phyloP scores from a whole-genome alignment of 2,888 invertebrate genomes.

The Pteria penguin region DNA sequence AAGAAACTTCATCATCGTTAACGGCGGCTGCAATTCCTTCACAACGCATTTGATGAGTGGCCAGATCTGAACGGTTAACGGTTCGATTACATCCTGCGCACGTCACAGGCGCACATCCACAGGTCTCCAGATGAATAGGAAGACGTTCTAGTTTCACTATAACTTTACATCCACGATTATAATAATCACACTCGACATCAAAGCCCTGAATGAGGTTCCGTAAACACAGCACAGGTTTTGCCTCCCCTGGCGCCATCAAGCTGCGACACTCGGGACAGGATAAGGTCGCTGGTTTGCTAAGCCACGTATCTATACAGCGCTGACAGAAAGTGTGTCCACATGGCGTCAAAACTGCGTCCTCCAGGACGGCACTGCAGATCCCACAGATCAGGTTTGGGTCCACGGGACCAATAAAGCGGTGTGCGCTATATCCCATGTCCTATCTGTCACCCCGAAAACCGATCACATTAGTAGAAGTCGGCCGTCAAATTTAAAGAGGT shows the following conservation, averaged over 20 bases:
- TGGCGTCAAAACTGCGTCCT: constrained; percentile 75
- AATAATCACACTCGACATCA: constrained; percentile 69
- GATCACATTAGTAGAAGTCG: too few species aligned
- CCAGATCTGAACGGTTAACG: constrained; percentile 66
- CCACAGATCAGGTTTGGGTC: constrained; percentile 77
- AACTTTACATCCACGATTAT: constrained; percentile 67
- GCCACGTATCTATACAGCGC: constrained; percentile 74
- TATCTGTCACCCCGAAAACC: too few species aligned
- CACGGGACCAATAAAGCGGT: constrained; percentile 67
- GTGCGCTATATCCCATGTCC: constrained; percentile 71
- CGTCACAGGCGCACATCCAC: constrained; percentile 67
- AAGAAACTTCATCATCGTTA: constrained; percentile 55
- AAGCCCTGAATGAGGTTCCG: constrained; percentile 74
- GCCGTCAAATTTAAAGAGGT: background rate
- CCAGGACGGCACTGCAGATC: constrained; percentile 75
- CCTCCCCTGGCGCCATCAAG: constrained; percentile 45
- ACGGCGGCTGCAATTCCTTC: constrained; percentile 81
- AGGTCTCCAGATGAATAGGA: constrained; percentile 61
- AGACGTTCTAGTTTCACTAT: constrained; percentile 67
- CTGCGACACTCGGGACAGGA: constrained; percentile 76
- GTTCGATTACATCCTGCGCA: constrained; percentile 72
- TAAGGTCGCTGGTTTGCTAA: constrained; percentile 61
- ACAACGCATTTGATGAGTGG: constrained; percentile 73
- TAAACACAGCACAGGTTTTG: constrained; percentile 72
- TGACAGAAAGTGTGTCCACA: constrained; percentile 78